phyloP scores from a whole-genome alignment of 2,113 vertebrate species.

The Symphodus melops region DNA sequence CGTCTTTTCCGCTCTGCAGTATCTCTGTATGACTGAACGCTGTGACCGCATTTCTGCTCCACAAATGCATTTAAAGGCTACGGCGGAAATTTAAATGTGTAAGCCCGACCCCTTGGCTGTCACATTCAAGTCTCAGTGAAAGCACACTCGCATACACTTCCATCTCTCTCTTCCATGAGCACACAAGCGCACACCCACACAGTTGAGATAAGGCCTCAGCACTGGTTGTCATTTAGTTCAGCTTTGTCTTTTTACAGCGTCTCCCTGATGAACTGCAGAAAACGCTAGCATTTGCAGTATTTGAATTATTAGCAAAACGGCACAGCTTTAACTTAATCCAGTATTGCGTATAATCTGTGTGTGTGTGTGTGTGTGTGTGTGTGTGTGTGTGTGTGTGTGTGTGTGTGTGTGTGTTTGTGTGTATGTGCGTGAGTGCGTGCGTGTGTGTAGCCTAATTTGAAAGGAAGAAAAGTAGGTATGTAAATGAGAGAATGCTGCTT shows the following conservation, averaged over 20 bases:
- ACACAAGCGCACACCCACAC: slow-evolving; percentile 66
- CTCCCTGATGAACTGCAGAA: slow-evolving; percentile 67
- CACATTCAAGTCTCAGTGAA: slow-evolving; percentile 45
- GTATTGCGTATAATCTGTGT: slow-evolving; percentile 60
- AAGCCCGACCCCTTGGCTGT: slow-evolving; percentile 42
- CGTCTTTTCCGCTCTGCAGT: slow-evolving; percentile 3
- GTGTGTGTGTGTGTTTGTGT: slow-evolving; percentile 19
- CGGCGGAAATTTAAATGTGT: slow-evolving; percentile 46
- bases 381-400: slow-evolving; percentile 26
- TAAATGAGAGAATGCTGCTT: slow-evolving; percentile 53
- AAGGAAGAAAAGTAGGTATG: slow-evolving; percentile 39
- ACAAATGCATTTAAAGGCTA: slow-evolving; percentile 50
- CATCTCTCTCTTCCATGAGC: slow-evolving; percentile 28
- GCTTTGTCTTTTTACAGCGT: slow-evolving; percentile 69
- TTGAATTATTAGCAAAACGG: slow-evolving; percentile 71
- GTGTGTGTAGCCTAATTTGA: slow-evolving; percentile 40
- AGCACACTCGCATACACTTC: background rate
- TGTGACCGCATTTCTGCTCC: slow-evolving; percentile 29
- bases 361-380: slow-evolving; percentile 21
- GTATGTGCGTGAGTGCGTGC: slow-evolving; percentile 20
- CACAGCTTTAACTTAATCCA: slow-evolving; percentile 67
- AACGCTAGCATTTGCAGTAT: slow-evolving; percentile 67
- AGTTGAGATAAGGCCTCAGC: slow-evolving; percentile 63
- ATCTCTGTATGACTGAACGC: background rate
- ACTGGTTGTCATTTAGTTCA: slow-evolving; percentile 72